Base-by-base conservation (phyloP, 2,888 invertebrate species). In the Dysmachus trigonus region DNA sequence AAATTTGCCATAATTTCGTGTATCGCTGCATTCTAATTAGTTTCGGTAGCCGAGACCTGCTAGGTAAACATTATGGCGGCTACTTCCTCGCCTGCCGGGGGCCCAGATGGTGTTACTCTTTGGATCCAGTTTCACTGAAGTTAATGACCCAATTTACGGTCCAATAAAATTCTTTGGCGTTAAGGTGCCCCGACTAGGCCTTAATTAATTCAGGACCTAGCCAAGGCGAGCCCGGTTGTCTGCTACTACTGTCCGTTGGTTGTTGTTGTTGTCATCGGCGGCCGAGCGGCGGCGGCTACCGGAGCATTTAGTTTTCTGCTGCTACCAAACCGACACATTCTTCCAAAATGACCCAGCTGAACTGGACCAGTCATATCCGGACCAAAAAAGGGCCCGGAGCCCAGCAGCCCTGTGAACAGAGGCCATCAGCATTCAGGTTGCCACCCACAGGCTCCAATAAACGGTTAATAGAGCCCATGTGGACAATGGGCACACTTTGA, bases 91-190 rank as follows among this genome's bases (percentile, higher is more conserved):
- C 47, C 10, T 10, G 4, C 38, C 38, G 15, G 38, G 15, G 62
- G 8, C 15, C 62, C 77, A 77, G 77, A 77, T 77, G 77, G 8
- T 73, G 7, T n/a, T n/a, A 30, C 27, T 77, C 18, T 22, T 31
- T 47, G 47, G 27, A 77, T 77, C 77, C 77, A 41, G 77, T 77
- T 77, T 77, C 77, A 77, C 47, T 77, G 77, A 47, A 77, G 77
- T 77, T 77, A 77, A 77, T 77, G 77, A 77, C 77, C 77, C 77
- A 77, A 77, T 77, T 77, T 77, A 77, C 41, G 77, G 77, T n/a
- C 47, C 47, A 41, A 77, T 77, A 77, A 77, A 77, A 77, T 77
- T 22, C 47, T 35, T 47, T n/a, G 27, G 77, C 30, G 22, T 41
- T 22, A 47, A 77, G 77, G 77, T 77, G 51, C 47, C 47, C 47